A percentile compares a stretch with the other conserved stretches of the same genome.
These are phyloP conservation scores for Bufotes viridis DNA, from an alignment of 2,797 vertebrate species.

Conservation along the genomic window DNA sequence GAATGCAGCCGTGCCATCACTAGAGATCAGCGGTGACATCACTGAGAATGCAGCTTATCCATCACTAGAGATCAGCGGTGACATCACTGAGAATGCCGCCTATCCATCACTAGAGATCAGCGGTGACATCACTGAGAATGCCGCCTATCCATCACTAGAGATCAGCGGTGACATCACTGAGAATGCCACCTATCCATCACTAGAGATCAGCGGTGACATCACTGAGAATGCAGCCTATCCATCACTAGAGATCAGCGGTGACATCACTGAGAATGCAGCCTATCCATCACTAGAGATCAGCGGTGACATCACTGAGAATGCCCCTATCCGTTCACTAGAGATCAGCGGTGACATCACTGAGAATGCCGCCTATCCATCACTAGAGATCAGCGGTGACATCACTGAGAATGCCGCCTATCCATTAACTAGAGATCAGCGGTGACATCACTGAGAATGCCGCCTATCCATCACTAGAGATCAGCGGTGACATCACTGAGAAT, in stretches of 20 bases:
- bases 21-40: neutral
- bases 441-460: neutral
- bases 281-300: slow-evolving; percentile 2
- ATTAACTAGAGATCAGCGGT: slow-evolving; percentile 4
- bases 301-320: neutral
- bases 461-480: slow-evolving; percentile 2
- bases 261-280: neutral
- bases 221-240: neutral
- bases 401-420: slow-evolving; percentile 6
- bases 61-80: no score
- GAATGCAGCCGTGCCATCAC: neutral
- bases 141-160: neutral
- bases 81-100: no score
- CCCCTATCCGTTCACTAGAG: slow-evolving; percentile 22
- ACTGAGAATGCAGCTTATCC: neutral
- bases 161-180: neutral
- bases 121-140: slow-evolving; percentile 3
- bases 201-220: neutral
- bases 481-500: slow-evolving; percentile 14
- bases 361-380: neutral
- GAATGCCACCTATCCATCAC: neutral
- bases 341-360: neutral
- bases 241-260: neutral
- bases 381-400: neutral
- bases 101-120: neutral